A percentile compares a stretch with the other conserved stretches of the same genome.
phyloP scores from a whole-genome alignment of 2,113 vertebrate genomes.

The Thinocorus orbignyianus region DNA sequence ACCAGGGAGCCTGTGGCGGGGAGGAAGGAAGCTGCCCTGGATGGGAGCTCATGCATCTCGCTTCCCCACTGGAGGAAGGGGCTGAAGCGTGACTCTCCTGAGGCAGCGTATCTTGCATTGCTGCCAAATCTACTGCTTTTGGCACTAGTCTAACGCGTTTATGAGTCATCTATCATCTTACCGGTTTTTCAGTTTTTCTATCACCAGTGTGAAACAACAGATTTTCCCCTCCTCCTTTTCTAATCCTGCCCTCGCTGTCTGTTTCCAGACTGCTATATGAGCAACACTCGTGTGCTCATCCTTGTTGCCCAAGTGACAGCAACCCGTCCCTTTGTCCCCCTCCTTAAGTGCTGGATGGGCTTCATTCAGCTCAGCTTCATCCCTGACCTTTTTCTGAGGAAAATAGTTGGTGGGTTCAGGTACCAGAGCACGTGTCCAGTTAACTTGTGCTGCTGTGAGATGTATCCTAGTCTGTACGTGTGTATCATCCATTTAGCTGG shows the following conservation, averaged over 20 bases:
- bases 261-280: constrained; percentile 12
- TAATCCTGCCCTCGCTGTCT: not conserved
- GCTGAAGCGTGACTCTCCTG: constrained; percentile 12
- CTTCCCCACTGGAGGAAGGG: not conserved
- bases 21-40: constrained; percentile 19
- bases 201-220: constrained; percentile 29
- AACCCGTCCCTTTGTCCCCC: not conserved
- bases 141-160: constrained; percentile 40
- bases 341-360: not conserved
- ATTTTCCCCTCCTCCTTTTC: constrained; percentile 25
- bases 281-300: not conserved
- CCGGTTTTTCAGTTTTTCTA: constrained; percentile 23
- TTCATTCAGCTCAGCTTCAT: not conserved
- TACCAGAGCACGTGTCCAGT: not conserved
- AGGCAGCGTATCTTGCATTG: not conserved
- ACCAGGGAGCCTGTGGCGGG: not conserved
- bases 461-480: not conserved
- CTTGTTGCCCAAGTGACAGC: not conserved
- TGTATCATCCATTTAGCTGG: not conserved
- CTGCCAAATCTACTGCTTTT: constrained; percentile 53
- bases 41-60: not conserved
- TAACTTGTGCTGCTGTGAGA: not conserved
- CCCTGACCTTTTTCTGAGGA: not conserved
- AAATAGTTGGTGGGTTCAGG: not conserved
- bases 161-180: constrained; percentile 57